Conservation (phyloP, 2,797 vertebrate species). For the Liparis tanakae region DNA sequence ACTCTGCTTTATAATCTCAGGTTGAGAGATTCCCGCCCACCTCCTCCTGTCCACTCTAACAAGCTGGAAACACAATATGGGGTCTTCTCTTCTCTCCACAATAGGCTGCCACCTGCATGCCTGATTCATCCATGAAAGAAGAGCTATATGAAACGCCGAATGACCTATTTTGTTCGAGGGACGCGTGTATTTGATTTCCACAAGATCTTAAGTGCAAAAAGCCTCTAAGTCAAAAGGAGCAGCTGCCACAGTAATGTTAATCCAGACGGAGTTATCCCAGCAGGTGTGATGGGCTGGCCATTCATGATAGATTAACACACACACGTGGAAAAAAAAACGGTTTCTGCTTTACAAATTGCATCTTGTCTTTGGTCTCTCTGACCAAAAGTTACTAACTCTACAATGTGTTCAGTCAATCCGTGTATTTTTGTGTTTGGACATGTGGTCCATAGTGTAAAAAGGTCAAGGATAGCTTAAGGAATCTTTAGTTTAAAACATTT, state of each 20-base stretch:
- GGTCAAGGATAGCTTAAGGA: background rate
- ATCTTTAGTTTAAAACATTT: background rate
- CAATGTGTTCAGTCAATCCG: background rate
- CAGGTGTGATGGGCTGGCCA: background rate
- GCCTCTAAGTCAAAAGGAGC: conserved; percentile 32
- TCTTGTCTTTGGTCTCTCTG: background rate
- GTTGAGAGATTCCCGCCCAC: conserved; percentile 28
- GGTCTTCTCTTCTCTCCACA: conserved; percentile 46
- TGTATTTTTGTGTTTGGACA: background rate
- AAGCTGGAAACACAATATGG: conserved; percentile 68
- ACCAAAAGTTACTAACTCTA: background rate
- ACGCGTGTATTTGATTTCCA: conserved; percentile 45
- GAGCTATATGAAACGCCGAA: conserved; percentile 52
- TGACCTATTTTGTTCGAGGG: conserved; percentile 55
- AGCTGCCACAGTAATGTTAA: conserved; percentile 24
- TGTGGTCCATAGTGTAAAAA: background rate
- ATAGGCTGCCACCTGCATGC: conserved; percentile 65
- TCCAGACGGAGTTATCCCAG: conserved; percentile 11
- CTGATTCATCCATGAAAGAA: conserved; percentile 69
- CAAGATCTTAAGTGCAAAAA: conserved; percentile 28
- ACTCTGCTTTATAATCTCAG: conserved; percentile 51
- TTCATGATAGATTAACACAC: background rate
- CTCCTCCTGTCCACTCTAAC: conserved; percentile 37
- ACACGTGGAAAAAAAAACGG: background rate
- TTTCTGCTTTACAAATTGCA: background rate